Conservation (phyloP, 2,797 vertebrate genomes). For the Xenops minutus region DNA sequence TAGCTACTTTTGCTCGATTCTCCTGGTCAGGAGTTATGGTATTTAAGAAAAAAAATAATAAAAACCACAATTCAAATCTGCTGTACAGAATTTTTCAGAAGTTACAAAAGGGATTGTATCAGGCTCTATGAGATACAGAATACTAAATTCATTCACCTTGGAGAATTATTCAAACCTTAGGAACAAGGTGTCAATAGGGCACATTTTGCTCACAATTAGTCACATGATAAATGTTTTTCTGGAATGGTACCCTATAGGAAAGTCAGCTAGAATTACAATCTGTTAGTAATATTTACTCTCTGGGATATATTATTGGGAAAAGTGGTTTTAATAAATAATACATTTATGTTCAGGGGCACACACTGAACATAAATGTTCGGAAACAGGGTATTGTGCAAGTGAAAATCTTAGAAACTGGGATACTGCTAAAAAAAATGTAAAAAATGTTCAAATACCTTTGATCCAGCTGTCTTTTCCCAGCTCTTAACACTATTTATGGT, state of each 20-base stretch:
- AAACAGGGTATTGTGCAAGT: neutral
- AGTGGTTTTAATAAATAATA: neutral
- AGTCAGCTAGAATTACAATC: neutral
- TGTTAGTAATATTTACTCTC: neutral
- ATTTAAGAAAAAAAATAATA: neutral
- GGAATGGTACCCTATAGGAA: neutral
- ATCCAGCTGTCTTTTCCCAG: neutral
- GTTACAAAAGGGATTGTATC: neutral
- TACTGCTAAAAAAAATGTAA: neutral
- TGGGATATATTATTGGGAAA: neutral
- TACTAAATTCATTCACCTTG: neutral
- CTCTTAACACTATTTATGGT: neutral
- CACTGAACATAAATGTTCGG: neutral
- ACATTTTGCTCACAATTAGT: slow-evolving; percentile 8
- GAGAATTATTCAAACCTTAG: neutral
- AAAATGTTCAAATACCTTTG: neutral
- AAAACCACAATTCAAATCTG: neutral
- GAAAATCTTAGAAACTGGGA: neutral
- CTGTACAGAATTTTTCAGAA: neutral
- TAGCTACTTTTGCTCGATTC: neutral
- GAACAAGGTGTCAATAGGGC: neutral
- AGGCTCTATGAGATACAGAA: neutral
- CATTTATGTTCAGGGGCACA: neutral
- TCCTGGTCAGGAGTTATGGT: neutral
- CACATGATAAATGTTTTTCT: neutral